Conservation (phyloP, 2,113 vertebrate genomes). For the Cavia porcellus region DNA sequence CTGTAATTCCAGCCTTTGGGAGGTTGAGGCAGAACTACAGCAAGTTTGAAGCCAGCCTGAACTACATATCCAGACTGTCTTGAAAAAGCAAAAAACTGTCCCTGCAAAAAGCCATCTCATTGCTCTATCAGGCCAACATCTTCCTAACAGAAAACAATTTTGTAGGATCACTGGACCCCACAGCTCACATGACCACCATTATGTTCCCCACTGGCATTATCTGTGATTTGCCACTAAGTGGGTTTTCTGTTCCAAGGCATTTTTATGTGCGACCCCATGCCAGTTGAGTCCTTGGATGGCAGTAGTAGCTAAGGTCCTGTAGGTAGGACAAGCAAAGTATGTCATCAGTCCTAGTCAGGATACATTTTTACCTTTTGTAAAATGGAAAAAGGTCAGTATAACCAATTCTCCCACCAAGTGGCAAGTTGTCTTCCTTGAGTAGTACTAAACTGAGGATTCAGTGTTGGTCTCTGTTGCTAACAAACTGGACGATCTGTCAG, state of each 20-base stretch:
- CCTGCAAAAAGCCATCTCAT: background rate
- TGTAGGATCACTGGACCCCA: background rate
- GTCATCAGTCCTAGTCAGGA: background rate
- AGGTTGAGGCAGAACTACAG: background rate
- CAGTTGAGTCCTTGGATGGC: background rate
- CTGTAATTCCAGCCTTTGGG: background rate
- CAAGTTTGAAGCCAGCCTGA: background rate
- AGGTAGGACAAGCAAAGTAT: background rate
- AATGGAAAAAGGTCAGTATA: background rate
- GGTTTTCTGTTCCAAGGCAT: background rate
- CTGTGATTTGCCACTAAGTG: constrained; percentile 22
- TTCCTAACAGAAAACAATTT: background rate
- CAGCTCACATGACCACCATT: background rate
- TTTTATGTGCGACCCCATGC: background rate
- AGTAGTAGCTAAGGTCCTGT: background rate
- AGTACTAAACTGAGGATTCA: background rate
- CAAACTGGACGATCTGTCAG: background rate
- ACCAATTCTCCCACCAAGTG: background rate
- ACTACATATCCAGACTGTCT: background rate
- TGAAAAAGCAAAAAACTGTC: background rate
- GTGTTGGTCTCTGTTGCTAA: background rate
- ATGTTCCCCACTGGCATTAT: background rate
- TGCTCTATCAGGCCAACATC: background rate
- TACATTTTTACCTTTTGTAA: background rate
- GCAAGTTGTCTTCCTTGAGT: background rate